Base-by-base conservation (phyloP, 2,888 invertebrate genomes). In the Cheilosia pagana region DNA sequence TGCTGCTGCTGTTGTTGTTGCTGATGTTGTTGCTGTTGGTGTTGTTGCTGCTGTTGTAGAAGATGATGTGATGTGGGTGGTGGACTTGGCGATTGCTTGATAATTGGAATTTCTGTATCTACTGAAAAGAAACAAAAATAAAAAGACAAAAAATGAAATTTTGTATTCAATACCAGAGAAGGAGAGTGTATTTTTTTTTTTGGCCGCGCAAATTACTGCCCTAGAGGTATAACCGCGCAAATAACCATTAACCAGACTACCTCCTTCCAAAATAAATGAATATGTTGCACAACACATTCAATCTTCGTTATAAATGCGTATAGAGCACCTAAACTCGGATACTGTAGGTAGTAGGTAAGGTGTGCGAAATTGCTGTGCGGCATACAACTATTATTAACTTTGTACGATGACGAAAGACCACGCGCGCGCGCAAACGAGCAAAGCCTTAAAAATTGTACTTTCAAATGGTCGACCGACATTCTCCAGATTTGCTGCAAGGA, bases 51-150 rank as follows among this genome's bases (percentile, higher is more conserved):
- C 86, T 89, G 89, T n/a, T 88, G 89, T 60, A 88, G 89, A 59
- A 88, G 89, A 71, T 89, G 91, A 74, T 89, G 90, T 81, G 90
- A 88, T 81, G 89, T 88, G 87, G 92, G 92, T 88, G 90, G 90
- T 87, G 92, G 92, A 89, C 92, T 92, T 87, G 92, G 90, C 87
- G 92, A 92, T 89, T 92, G 92, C 88, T 92, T 91, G 55, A 92
- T 91, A 88, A 91, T 90, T 89, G 92, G 92, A 90, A 92, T 92
- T 91, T 92, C 92, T 75, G 92, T 92, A 89, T 92, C 92, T 91
- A 88, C 65, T 90, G 86, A 53, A 76, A 87, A n/a, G 79, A 86
- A 85, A 88, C 31, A 28, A 77, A 87, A 75, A 39, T 28, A 70
- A 86, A 41, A 75, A 79, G 76, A 67, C 21, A 59, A 43, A 62